Evolutionary conservation across 1,140 invertebrate genomes (phyloP).

Genomic region (Eueides isabella): DNA sequence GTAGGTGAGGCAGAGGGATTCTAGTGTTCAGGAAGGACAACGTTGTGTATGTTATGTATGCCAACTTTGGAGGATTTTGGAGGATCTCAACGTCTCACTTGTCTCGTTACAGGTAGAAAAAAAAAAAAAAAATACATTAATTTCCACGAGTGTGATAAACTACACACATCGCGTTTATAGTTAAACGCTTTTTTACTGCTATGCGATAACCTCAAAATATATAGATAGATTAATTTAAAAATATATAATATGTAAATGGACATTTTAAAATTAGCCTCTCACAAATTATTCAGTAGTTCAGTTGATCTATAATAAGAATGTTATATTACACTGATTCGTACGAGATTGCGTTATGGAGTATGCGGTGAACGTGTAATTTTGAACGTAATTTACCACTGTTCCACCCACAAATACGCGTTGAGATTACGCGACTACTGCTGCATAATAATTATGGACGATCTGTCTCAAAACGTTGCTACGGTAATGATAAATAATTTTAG

Average conservation of each 20-base stretch:
- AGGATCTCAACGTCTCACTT: no score
- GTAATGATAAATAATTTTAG: slow-evolving; percentile 4
- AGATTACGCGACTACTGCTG: slow-evolving; percentile 26
- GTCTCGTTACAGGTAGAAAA: no score
- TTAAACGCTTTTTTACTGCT: no score
- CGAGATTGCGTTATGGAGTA: not conserved
- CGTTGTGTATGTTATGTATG: no score
- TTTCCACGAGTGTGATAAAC: no score
- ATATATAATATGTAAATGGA: not conserved
- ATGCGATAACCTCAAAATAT: no score
- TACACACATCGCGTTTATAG: no score
- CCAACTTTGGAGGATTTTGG: no score
- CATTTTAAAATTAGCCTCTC: not conserved
- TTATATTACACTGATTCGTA: slow-evolving; percentile 5
- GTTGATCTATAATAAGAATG: not conserved
- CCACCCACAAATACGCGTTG: slow-evolving; percentile 25
- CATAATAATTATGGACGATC: slow-evolving; percentile 16
- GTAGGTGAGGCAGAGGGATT: no score
- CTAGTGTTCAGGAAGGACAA: no score
- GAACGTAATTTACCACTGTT: slow-evolving; percentile 24
- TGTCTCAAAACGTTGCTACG: slow-evolving; percentile 21
- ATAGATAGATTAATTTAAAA: no score
- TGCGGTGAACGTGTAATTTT: slow-evolving; percentile 28
- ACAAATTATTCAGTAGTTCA: not conserved
- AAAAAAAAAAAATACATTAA: no score